These are phyloP conservation scores for Phylloscopus trochiloides DNA, from an alignment of 2,113 vertebrate genomes.

Conservation along the genomic window DNA sequence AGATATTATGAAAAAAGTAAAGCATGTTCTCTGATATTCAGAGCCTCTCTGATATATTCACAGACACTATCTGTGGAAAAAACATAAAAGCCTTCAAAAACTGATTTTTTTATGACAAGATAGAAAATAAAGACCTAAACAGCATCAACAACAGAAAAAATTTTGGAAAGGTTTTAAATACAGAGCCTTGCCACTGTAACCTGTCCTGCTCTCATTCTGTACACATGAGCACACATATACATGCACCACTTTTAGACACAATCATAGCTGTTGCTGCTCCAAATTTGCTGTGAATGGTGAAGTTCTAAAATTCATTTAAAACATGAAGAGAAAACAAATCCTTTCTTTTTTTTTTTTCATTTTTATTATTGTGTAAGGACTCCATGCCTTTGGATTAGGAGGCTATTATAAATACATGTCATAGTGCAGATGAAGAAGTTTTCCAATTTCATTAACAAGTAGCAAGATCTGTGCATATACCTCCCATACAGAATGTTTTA, in stretches of 20 bases:
- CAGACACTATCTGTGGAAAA: not conserved
- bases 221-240: not conserved
- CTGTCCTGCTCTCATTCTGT: not conserved
- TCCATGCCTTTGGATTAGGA: not conserved
- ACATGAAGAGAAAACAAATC: not conserved
- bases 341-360: not conserved
- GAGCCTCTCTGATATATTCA: not conserved
- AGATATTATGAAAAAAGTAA: not conserved
- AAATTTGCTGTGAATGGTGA: not conserved
- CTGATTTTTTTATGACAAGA: not conserved
- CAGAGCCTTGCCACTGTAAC: not conserved
- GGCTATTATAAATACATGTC: not conserved
- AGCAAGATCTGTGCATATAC: not conserved
- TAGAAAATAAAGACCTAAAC: not conserved
- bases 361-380: not conserved
- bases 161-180: not conserved
- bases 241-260: not conserved
- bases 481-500: not conserved
- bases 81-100: not conserved
- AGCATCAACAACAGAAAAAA: not conserved
- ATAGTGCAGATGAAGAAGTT: not conserved
- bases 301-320: not conserved
- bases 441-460: constrained; percentile 52
- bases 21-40: fast-evolving
- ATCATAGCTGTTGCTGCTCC: not conserved